Evolutionary conservation across 2,797 vertebrate species (phyloP), one percentile per base, ranked within the genome.

Genomic region (Avahi laniger): DNA sequence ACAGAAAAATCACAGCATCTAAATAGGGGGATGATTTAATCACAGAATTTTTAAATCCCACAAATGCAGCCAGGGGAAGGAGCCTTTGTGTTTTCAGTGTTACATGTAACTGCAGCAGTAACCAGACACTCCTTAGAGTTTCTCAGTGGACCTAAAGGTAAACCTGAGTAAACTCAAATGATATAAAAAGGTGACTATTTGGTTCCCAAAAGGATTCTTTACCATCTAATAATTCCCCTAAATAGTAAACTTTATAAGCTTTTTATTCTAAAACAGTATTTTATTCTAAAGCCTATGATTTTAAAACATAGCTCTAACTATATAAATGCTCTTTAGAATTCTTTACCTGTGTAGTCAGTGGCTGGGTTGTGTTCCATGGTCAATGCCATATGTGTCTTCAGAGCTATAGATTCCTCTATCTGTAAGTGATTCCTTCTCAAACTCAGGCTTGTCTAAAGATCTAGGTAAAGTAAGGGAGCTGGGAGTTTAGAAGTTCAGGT

Each of bases 11-110:
- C 50, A 88, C 35, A 94, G 30, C 33, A 90, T 83, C 89, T 87
- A 85, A 96, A 52, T 46, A 76, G 57, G 13, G n/a, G 94, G 46
- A 97, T 97, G 38, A 57, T 14, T 94, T 96, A 48, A 93, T 96
- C 87, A 89, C 67, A 69, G 61, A 97, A 81, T 67, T 85, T 79
- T 83, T 96, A 92, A 97, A 63, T 50, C 12, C 41, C 67, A 78
- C 30, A 79, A 90, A 86, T 93, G 28, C 89, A 92, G 63, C 82
- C 41, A 86, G 54, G 41, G 41, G 24, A 88, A 72, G 48, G 43
- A 86, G 57, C 4, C 5, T 97, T 96, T 85, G 35, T 48, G 38
- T 95, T 78, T 82, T 95, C 6, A 13, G 43, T 87, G 59, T 91
- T 76, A 20, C 22, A 67, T 91, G 30, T 76, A 96, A 91, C 75